Evolutionary conservation across 1,140 invertebrate species (phyloP), one percentile per base, ranked within the genome.

Genomic region (Leptoteleia sp.): DNA sequence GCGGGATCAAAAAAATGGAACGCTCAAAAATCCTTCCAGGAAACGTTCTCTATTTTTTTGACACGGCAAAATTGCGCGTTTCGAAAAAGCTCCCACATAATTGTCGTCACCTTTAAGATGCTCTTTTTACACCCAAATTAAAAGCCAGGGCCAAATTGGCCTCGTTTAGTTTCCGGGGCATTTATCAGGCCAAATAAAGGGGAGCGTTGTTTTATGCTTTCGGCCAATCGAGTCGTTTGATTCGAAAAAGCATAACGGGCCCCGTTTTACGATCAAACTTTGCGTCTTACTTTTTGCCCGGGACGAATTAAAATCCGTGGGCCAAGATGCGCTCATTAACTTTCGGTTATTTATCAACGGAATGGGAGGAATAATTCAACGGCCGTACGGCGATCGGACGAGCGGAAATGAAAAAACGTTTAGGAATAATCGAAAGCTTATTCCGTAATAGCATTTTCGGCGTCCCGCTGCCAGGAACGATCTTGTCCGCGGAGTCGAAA

Each of bases 401-500:
- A 29, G 35, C 35, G 47, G 40, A 73, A 73, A 59, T 75, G 52
- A 59, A 75, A 79, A 73, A 73, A 68, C 48, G 57, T 72, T 76
- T 55, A 67, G 45, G 45, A 80, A 76, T 76, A 68, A 68, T 77
- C 67, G 79, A 76, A 73, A 47, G 57, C 42, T 65, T 38, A 62
- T 67, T 42, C 55, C 9, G 62, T 75, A 76, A 79, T 73, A 73
- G 50, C 33, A 68, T 76, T 64, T 65, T 72, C 9, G 79, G 61
- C 70, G 50, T 81, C 76, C 80, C 80, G 76, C 80, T 79, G 79
- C 70, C 78, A 82, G 45, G 62, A 83, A 85, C 82, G 84, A 81
- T 62, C 76, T 76, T 80, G 70, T 83, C 79, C 59, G 81, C 70
- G 76, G 78, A 76, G 78, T 70, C 83, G 83, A 83, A 88, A 87